These are phyloP conservation scores for Ifrita kowaldi DNA, from an alignment of 2,113 vertebrate genomes.

Conservation along the genomic window DNA sequence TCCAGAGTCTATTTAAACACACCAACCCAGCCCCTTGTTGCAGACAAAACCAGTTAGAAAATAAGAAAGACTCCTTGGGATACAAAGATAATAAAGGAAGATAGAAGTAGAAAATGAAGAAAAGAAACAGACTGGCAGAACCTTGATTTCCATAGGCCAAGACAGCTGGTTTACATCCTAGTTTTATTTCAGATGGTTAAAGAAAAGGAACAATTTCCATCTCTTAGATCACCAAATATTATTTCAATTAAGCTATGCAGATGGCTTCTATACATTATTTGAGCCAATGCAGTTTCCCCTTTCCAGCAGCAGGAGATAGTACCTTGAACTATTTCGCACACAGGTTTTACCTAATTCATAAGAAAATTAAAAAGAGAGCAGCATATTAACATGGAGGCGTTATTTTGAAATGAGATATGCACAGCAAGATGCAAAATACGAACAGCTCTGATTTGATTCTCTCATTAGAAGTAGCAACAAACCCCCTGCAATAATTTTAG, in stretches of 20 bases:
- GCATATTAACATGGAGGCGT: background rate
- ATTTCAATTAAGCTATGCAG: constrained; percentile 67
- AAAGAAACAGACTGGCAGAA: constrained; percentile 75
- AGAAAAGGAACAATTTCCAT: constrained; percentile 66
- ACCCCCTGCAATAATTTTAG: background rate
- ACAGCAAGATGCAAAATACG: background rate
- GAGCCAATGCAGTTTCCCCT: constrained; percentile 8
- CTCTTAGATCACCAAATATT: constrained; percentile 70
- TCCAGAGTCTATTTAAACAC: constrained; percentile 73
- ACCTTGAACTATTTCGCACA: background rate
- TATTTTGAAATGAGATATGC: background rate
- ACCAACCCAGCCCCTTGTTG: constrained; percentile 64
- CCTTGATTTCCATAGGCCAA: constrained; percentile 68
- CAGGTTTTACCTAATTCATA: background rate
- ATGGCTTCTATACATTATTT: constrained; percentile 54
- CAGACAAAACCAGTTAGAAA: constrained; percentile 76
- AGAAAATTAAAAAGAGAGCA: background rate
- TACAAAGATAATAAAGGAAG: constrained; percentile 81
- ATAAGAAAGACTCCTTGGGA: constrained; percentile 79
- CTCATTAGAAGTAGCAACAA: constrained; percentile 27
- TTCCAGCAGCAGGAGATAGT: background rate
- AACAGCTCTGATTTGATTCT: background rate
- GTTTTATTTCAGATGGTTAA: constrained; percentile 68
- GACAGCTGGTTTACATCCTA: constrained; percentile 75
- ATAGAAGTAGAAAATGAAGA: constrained; percentile 75